Evolutionary conservation across 2,888 invertebrate species (phyloP).

Genomic region (Escarpia spicata): DNA sequence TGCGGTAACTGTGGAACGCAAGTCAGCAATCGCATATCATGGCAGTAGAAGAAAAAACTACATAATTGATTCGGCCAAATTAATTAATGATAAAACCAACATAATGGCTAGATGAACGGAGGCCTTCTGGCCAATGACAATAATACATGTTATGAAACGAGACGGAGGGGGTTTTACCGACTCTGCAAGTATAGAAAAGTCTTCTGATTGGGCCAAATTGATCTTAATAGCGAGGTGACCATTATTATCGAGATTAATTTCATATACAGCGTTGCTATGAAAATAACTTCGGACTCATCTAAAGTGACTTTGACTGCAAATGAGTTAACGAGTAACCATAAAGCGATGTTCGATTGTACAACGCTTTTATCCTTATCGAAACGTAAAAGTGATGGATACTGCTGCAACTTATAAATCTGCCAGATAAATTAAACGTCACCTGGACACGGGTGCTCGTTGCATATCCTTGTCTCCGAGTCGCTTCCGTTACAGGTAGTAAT

Average conservation of each 20-base stretch:
- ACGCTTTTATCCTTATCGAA: no score
- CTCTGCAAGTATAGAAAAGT: neutral
- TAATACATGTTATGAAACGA: neutral
- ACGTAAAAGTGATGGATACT: neutral
- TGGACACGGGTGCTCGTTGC: neutral
- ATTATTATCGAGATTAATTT: no score
- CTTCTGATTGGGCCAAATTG: neutral
- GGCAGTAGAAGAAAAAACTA: neutral
- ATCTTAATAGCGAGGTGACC: no score
- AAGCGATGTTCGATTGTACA: no score
- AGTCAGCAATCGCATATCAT: neutral
- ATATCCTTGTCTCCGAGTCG: neutral
- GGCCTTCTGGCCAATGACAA: neutral
- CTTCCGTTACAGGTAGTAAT: neutral
- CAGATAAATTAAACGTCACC: neutral
- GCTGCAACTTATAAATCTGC: neutral
- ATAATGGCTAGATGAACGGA: neutral
- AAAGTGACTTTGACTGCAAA: no score
- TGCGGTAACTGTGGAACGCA: neutral
- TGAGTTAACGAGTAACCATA: no score
- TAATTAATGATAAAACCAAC: neutral
- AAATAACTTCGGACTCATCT: no score
- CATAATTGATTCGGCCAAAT: neutral
- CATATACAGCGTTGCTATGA: no score
- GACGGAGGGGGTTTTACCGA: neutral